Base-by-base conservation (phyloP, 2,797 vertebrate genomes). In the Rhinichthys osculus region DNA sequence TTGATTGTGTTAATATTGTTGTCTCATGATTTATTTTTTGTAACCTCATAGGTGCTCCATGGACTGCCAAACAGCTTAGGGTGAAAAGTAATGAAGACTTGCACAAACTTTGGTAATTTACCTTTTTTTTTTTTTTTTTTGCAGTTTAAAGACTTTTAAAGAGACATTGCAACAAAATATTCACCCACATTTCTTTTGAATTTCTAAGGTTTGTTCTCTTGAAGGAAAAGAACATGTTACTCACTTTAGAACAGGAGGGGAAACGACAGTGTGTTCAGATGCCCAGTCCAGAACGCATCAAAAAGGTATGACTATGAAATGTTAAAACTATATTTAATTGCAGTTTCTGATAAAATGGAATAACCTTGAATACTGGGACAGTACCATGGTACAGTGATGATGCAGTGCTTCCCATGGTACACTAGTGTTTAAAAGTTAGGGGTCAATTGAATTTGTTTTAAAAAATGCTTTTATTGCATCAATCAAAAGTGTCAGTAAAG, bases 191-290 rank as follows among this genome's bases (percentile, higher is more conserved):
- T 52, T 87, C 16, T 0, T 2, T 71, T 86, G 23, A n/a, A 2
- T 89, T 78, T 35, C 74, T 47, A 79, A 99, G 98, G 98, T 99
- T 98, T 92, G 96, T 99, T 57, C 95, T 99, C n/a, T 90, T 99
- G 85, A 99, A 99, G 92, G 98, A 99, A 88, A 97, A 95, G 92
- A 99, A 99, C 92, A 97, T 99, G 97, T 94, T 99, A 85, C 92
- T 97, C 71, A 99, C 98, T 16, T 85, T 97, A 33, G 90, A 99
- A 88, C 97, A 99, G 92, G 98, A 99, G 91, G 90, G 96, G 23
- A 98, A 94, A 91, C 91, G 97, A 44, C 97, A 98, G 80, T 86
- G 90, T 7, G 67, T 94, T 82, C 93, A 90, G 23, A 99, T 99
- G 98, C 98, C 98, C 0, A 99, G 98, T 89, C 97, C 97, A 54